Evolutionary conservation across 2,888 invertebrate species (phyloP).

Genomic region (Apocheima hispidaria): DNA sequence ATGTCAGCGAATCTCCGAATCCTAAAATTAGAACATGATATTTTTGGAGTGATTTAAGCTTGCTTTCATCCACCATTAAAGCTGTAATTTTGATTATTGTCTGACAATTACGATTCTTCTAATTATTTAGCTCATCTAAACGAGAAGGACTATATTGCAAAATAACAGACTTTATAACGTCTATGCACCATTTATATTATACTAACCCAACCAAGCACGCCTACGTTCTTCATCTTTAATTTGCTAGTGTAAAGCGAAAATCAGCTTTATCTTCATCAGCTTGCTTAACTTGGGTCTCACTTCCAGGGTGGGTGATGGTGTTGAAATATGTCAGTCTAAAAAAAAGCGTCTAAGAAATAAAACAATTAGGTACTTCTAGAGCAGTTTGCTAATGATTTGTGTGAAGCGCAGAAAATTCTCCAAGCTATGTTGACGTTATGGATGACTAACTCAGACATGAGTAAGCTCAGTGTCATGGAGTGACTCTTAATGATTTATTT

Average conservation of each 20-base stretch:
- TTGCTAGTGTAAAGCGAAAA: too few species aligned
- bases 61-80: conserved; percentile 47
- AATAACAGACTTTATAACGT: too few species aligned
- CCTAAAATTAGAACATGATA: conserved; percentile 44
- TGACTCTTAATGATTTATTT: conserved; percentile 15
- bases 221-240: too few species aligned
- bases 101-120: conserved; percentile 22
- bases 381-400: background rate
- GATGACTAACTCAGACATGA: conserved; percentile 9
- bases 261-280: too few species aligned
- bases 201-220: too few species aligned
- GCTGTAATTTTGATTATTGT: conserved; percentile 28
- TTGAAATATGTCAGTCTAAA: too few species aligned
- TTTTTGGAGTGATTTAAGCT: conserved; percentile 50
- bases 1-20: conserved; percentile 45
- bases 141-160: too few species aligned
- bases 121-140: background rate
- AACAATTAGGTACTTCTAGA: background rate
- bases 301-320: too few species aligned
- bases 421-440: background rate
- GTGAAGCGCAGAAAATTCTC: background rate
- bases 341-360: too few species aligned
- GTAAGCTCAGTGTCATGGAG: background rate
- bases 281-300: too few species aligned
- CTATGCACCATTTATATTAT: too few species aligned